These are phyloP conservation scores for Steatocranus sp. DNA, from an alignment of 2,797 vertebrate species.

Conservation along the genomic window DNA sequence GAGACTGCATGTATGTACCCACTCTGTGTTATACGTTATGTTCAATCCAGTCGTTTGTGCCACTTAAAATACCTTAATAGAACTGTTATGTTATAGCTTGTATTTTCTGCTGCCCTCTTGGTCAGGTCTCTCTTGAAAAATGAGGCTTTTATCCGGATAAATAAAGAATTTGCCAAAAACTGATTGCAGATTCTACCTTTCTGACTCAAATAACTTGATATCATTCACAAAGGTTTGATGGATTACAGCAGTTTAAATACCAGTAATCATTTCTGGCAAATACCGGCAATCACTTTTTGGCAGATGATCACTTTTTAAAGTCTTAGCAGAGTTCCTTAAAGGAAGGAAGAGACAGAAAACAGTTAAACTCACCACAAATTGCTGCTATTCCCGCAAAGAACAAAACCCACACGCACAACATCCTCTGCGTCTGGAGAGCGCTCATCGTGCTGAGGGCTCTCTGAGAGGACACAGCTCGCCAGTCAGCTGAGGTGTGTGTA, in stretches of 20 bases:
- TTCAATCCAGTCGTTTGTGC: neutral
- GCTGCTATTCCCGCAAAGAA: constrained; percentile 14
- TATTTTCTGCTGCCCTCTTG: neutral
- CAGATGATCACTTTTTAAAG: neutral
- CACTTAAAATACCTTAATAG: neutral
- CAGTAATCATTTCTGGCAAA: neutral
- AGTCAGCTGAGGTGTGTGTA: constrained; percentile 5
- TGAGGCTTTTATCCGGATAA: neutral
- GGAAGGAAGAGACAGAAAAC: neutral
- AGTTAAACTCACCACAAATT: constrained; percentile 36
- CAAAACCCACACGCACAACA: constrained; percentile 23
- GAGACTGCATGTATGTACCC: neutral
- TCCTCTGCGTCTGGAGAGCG: constrained; percentile 18
- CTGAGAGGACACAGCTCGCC: constrained; percentile 31
- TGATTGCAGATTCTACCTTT: neutral
- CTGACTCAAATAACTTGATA: neutral
- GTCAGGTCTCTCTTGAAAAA: neutral
- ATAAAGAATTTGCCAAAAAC: neutral
- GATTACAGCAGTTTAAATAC: neutral
- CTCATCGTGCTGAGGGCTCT: constrained; percentile 58
- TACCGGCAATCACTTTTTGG: neutral
- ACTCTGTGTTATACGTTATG: neutral
- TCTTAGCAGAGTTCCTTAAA: neutral
- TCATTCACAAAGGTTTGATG: neutral
- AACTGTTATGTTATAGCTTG: neutral